phyloP scores from a whole-genome alignment of 1,140 invertebrate genomes.

The Leptinotarsa lineolata region DNA sequence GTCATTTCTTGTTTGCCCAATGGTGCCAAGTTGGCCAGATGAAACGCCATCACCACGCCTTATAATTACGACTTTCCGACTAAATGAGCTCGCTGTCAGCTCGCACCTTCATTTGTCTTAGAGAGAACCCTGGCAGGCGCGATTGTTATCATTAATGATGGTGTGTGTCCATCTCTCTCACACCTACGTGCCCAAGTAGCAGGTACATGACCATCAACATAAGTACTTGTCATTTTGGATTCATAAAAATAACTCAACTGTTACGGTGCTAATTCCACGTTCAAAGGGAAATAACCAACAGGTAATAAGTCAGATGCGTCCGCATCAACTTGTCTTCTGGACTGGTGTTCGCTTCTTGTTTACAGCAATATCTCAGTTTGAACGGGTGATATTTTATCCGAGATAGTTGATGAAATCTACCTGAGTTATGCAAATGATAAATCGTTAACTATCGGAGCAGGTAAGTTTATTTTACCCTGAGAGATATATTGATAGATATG shows the following conservation, averaged over 20 bases:
- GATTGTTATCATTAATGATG: constrained; percentile 51
- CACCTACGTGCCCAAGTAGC: constrained; percentile 21
- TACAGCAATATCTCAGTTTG: constrained; percentile 11
- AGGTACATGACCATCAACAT: constrained; percentile 28
- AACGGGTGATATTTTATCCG: neutral
- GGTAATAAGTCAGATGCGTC: constrained; percentile 16
- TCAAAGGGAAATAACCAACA: constrained; percentile 31
- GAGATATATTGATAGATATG: no score
- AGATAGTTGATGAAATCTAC: neutral
- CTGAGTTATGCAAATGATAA: neutral
- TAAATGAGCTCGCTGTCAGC: constrained; percentile 55
- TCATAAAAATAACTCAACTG: constrained; percentile 50
- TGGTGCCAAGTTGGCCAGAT: constrained; percentile 40
- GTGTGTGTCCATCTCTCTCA: constrained; percentile 38
- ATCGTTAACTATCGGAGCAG: no score
- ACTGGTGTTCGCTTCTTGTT: constrained; percentile 12
- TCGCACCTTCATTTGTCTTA: constrained; percentile 55
- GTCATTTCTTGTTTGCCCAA: constrained; percentile 44
- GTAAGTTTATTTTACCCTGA: no score
- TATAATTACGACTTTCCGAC: constrained; percentile 56
- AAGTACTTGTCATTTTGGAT: constrained; percentile 23
- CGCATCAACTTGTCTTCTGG: constrained; percentile 14
- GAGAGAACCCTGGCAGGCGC: constrained; percentile 45
- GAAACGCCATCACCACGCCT: constrained; percentile 50
- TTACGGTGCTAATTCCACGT: constrained; percentile 41